A percentile compares a stretch with the other conserved stretches of the same genome.
Conservation (phyloP, 2,888 invertebrate species). For the Molorchus minor region DNA sequence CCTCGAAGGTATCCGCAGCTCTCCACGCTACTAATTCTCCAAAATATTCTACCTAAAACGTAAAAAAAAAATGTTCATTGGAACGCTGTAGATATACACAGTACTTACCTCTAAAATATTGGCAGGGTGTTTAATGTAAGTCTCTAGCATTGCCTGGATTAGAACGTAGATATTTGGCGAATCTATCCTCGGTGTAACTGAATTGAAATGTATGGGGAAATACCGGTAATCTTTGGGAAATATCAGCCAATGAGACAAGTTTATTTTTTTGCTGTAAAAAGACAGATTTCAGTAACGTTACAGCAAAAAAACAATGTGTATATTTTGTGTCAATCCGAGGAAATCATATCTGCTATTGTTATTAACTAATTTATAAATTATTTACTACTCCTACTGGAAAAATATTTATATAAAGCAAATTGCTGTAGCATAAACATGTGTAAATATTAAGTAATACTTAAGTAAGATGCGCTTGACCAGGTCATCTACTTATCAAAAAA, state of each 20-base stretch:
- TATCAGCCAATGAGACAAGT: conserved; percentile 64
- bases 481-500: too few species aligned
- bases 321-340: too few species aligned
- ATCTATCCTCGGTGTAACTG: conserved; percentile 37
- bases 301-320: too few species aligned
- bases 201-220: conserved; percentile 57
- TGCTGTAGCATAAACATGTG: too few species aligned
- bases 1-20: conserved; percentile 76
- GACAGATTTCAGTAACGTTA: too few species aligned
- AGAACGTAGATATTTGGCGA: conserved; percentile 53
- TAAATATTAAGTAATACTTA: too few species aligned
- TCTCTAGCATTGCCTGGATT: conserved; percentile 54
- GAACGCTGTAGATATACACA: not conserved
- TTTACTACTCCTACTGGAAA: too few species aligned
- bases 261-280: conserved; percentile 47
- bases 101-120: conserved; percentile 54
- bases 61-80: conserved; percentile 9
- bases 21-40: conserved; percentile 85
- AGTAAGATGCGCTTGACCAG: too few species aligned
- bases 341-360: too few species aligned
- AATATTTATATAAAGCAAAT: too few species aligned
- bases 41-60: conserved; percentile 77
- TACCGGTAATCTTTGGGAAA: conserved; percentile 63
- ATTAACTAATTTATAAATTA: too few species aligned
- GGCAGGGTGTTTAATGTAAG: conserved; percentile 55